Conservation (phyloP, 2,113 vertebrate species). For the Muntiacus muntjak region DNA sequence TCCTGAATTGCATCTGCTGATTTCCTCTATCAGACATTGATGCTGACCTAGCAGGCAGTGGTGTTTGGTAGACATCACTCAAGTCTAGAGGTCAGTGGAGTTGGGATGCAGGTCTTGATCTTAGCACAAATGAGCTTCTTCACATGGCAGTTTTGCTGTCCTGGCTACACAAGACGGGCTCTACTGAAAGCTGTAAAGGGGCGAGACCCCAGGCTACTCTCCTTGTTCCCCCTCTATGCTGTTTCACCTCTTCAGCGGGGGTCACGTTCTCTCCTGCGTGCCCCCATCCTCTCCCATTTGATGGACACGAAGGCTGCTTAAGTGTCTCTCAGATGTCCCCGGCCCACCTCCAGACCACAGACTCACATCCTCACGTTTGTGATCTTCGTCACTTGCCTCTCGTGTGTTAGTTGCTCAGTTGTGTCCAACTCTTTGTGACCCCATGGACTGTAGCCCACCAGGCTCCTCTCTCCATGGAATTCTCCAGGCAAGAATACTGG, state of each 20-base stretch:
- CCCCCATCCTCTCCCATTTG: background rate
- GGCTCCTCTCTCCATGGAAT: background rate
- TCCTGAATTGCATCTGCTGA: background rate
- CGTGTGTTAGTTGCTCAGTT: background rate
- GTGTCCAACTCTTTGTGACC: background rate
- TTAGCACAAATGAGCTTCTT: background rate
- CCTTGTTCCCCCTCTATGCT: too few species aligned
- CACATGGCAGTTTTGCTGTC: background rate
- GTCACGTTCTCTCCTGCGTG: fast-evolving
- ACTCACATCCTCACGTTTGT: background rate
- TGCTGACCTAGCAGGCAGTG: background rate
- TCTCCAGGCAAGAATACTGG: background rate
- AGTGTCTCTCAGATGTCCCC: background rate
- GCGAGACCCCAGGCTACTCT: background rate
- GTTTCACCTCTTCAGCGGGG: background rate
- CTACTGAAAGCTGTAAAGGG: background rate
- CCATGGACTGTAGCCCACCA: background rate
- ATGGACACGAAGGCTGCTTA: too few species aligned
- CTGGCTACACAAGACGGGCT: background rate
- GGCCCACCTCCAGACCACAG: background rate
- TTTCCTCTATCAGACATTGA: background rate
- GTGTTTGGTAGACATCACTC: background rate
- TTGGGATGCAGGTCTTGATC: background rate
- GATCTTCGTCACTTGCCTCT: background rate
- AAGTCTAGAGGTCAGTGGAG: background rate